Conservation (phyloP, 2,113 vertebrate genomes). For the Alaudala cheleensis region DNA sequence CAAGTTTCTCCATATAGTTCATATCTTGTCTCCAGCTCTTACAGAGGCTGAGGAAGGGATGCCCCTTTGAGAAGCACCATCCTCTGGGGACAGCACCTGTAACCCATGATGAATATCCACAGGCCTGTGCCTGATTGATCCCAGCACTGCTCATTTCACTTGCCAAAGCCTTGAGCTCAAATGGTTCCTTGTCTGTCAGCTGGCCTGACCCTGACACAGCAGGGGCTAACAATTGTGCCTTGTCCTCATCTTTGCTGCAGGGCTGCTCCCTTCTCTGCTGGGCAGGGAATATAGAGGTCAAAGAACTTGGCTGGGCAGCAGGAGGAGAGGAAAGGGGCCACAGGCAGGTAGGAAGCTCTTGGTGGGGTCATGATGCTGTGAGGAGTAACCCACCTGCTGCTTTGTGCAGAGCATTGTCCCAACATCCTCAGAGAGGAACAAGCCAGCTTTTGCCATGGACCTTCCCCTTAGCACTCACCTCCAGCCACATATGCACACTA, state of each 20-base stretch:
- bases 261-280: background rate
- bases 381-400: background rate
- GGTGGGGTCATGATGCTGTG: background rate
- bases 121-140: background rate
- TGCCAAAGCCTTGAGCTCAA: background rate
- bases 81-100: background rate
- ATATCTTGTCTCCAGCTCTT: background rate
- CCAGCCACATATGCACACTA: accelerated
- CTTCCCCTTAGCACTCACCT: background rate
- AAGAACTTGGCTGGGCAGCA: background rate
- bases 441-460: background rate
- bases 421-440: background rate
- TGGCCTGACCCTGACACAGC: background rate
- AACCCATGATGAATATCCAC: background rate
- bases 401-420: background rate
- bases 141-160: background rate
- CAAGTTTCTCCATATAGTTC: background rate
- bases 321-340: background rate
- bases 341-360: background rate
- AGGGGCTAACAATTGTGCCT: background rate
- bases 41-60: background rate
- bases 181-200: background rate
- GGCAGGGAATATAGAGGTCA: accelerated
- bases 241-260: background rate
- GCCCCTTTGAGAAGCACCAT: background rate